A percentile compares a stretch with the other conserved stretches of the same genome.
Evolutionary conservation across 2,113 vertebrate genomes (phyloP).

Genomic region (Myrmecophaga tridactyla): DNA sequence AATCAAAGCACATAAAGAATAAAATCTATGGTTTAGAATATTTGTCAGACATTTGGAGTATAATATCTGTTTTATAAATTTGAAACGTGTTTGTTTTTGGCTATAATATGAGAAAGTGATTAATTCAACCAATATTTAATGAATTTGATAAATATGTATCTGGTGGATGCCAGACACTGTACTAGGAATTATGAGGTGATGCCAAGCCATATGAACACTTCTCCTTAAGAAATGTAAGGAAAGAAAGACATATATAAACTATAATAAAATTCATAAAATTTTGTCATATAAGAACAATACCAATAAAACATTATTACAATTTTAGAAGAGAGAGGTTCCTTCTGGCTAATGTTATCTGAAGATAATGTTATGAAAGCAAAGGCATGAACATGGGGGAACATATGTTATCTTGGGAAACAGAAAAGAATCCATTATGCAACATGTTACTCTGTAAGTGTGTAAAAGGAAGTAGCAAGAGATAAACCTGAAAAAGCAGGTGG

Average conservation of each 20-base stretch:
- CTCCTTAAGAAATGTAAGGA: background rate
- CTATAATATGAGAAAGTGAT: background rate
- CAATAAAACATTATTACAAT: background rate
- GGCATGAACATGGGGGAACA: background rate
- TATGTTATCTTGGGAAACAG: background rate
- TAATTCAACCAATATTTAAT: background rate
- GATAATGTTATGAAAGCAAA: background rate
- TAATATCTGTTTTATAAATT: background rate
- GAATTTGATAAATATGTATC: background rate
- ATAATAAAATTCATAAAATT: background rate
- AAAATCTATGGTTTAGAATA: background rate
- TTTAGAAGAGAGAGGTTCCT: background rate
- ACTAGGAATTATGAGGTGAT: background rate
- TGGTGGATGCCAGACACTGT: rapidly evolving
- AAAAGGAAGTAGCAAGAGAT: background rate
- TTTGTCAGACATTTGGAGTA: background rate
- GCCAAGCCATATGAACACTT: background rate
- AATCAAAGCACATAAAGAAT: background rate
- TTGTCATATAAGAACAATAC: background rate
- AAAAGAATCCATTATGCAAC: background rate
- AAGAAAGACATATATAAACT: background rate
- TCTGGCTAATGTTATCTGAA: background rate
- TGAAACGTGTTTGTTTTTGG: background rate
- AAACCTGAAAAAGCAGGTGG: background rate
- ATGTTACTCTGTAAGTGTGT: background rate